These are phyloP conservation scores for Loriculus beryllinus DNA, from an alignment of 2,797 vertebrate species.

Conservation along the genomic window DNA sequence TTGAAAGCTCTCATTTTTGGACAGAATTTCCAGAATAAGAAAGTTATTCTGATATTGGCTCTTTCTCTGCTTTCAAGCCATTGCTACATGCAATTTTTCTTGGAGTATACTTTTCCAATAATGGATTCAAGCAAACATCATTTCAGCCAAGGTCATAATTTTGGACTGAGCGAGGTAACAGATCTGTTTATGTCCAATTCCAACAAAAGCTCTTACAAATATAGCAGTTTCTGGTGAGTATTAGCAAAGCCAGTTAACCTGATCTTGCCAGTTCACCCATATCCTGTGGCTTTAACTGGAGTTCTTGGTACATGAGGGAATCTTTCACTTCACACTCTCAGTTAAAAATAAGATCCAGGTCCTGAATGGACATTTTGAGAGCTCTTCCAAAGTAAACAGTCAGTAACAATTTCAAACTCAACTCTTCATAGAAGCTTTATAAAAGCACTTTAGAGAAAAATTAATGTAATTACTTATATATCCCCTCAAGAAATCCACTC, in stretches of 20 bases:
- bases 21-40: background rate
- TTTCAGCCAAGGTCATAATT: slow-evolving; percentile 41
- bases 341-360: background rate
- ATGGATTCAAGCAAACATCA: slow-evolving; percentile 30
- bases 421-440: background rate
- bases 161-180: slow-evolving; percentile 24
- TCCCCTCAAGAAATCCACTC: background rate
- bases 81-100: slow-evolving; percentile 6
- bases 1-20: background rate
- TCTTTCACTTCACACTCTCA: background rate
- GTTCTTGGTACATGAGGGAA: background rate
- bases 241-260: background rate
- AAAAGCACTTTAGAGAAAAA: background rate
- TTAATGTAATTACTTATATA: background rate
- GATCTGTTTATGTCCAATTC: slow-evolving; percentile 29
- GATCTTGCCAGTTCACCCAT: background rate
- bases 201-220: slow-evolving; percentile 33
- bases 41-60: background rate
- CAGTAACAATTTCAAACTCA: background rate
- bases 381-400: background rate
- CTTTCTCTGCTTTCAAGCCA: background rate
- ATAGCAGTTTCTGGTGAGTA: slow-evolving; percentile 9
- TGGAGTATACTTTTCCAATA: slow-evolving; percentile 26
- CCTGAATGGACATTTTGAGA: background rate
- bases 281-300: background rate